These are phyloP conservation scores for Pristiophorus japonicus DNA, from an alignment of 2,113 vertebrate species.

Conservation along the genomic window DNA sequence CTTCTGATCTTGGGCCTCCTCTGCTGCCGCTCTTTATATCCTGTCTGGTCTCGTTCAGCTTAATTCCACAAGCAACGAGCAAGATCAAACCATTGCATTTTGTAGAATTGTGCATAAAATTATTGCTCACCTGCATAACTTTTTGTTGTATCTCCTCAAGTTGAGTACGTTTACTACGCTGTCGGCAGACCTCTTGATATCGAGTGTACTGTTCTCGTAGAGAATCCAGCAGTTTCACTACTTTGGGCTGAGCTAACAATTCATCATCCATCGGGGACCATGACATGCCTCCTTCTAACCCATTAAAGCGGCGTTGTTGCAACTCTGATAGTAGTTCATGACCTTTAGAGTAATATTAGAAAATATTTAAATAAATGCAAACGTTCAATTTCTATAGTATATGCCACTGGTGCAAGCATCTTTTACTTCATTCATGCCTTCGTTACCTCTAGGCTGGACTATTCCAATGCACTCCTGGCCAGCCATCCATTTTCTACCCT, in stretches of 20 bases:
- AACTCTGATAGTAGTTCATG: conserved; percentile 92
- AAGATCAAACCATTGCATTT: not conserved
- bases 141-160: conserved; percentile 95
- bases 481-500: no score
- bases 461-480: no score
- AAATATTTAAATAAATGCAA: not conserved
- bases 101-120: not conserved
- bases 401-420: not conserved
- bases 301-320: conserved; percentile 91
- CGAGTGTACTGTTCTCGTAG: conserved; percentile 88
- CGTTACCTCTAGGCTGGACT: no score
- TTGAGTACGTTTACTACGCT: conserved; percentile 89
- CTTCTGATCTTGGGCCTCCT: no score
- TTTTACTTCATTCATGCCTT: not conserved
- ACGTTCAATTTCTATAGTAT: not conserved
- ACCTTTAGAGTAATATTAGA: conserved; percentile 57
- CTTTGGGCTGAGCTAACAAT: conserved; percentile 90
- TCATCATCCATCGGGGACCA: conserved; percentile 98
- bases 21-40: no score
- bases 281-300: conserved; percentile 80
- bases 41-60: no score
- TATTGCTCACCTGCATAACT: conserved; percentile 86
- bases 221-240: conserved; percentile 93
- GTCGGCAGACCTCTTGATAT: conserved; percentile 92
- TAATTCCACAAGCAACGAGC: not conserved